These are phyloP conservation scores for Tenebrosternarchus preto DNA, from an alignment of 2,113 vertebrate genomes.

Conservation along the genomic window DNA sequence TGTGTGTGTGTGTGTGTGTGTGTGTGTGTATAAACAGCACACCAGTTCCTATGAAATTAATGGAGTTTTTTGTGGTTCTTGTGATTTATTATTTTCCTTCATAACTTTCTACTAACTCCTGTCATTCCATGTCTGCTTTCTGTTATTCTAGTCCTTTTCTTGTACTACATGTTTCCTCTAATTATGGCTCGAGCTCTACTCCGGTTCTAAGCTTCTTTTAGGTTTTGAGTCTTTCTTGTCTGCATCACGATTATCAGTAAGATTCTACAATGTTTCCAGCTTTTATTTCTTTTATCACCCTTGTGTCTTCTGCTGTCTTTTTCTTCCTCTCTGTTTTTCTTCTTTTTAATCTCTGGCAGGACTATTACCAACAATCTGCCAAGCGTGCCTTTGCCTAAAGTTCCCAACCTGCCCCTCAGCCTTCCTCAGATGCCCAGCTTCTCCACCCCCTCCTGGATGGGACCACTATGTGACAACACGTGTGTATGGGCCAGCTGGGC, in stretches of 20 bases:
- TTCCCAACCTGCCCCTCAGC: constrained; percentile 92
- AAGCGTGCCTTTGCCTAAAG: constrained; percentile 95
- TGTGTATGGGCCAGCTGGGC: constrained; percentile 81
- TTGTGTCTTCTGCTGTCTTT: constrained; percentile 25
- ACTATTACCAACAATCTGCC: constrained; percentile 95
- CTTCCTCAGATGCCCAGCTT: constrained; percentile 96
- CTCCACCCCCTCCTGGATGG: constrained; percentile 93
- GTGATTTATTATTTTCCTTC: not conserved
- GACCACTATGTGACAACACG: constrained; percentile 92
- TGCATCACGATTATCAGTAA: constrained; percentile 1
- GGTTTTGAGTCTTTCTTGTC: not conserved
- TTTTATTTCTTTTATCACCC: constrained; percentile 30
- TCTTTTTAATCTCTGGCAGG: constrained; percentile 80
- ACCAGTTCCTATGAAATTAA: not conserved
- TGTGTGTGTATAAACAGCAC: too few relatives aligned
- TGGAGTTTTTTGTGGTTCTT: not conserved
- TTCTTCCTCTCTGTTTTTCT: constrained; percentile 23
- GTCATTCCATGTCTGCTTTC: not conserved
- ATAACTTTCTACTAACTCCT: not conserved
- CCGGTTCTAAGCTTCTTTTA: not conserved
- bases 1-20: too few relatives aligned
- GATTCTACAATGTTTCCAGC: constrained; percentile 16
- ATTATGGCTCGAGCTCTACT: not conserved
- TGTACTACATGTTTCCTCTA: not conserved
- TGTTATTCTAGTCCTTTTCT: not conserved